A percentile compares a stretch with the other conserved stretches of the same genome.
Conservation (phyloP, 2,888 invertebrate genomes). For the Lithophane socia region DNA sequence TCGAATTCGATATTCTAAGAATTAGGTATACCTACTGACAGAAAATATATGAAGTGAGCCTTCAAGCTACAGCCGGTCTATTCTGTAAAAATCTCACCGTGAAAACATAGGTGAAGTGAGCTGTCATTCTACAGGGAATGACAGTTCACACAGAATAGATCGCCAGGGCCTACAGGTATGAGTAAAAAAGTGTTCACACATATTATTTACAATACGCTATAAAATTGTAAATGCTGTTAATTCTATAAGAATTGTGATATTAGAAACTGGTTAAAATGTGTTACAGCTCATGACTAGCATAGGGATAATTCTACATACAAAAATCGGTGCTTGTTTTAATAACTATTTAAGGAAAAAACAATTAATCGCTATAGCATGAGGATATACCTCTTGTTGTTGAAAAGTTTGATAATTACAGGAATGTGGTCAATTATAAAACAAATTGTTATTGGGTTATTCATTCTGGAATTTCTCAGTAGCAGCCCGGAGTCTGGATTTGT, state of each 20-base stretch:
- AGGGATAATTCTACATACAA: not conserved
- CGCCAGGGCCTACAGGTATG: too few relatives aligned
- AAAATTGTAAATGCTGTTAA: too few relatives aligned
- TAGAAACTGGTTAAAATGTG: not conserved
- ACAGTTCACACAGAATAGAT: too few relatives aligned
- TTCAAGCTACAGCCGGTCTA: not conserved
- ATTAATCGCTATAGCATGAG: not conserved
- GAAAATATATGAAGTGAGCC: not conserved
- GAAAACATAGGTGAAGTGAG: too few relatives aligned
- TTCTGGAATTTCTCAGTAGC: too few relatives aligned
- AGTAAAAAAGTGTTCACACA: too few relatives aligned
- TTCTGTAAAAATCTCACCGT: too few relatives aligned
- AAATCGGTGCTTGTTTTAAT: constrained; percentile 7
- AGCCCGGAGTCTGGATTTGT: too few relatives aligned
- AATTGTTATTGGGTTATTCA: not conserved
- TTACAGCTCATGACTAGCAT: not conserved
- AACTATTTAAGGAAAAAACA: constrained; percentile 2
- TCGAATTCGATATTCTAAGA: not conserved
- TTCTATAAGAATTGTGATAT: not conserved
- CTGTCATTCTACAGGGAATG: too few relatives aligned
- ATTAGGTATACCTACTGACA: not conserved
- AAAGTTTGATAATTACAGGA: not conserved
- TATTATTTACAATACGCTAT: too few relatives aligned
- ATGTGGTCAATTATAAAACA: constrained; percentile 1
- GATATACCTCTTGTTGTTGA: not conserved